These are phyloP conservation scores for Campylomormyrus tamandua DNA, from an alignment of 2,113 vertebrate genomes.

Conservation along the genomic window DNA sequence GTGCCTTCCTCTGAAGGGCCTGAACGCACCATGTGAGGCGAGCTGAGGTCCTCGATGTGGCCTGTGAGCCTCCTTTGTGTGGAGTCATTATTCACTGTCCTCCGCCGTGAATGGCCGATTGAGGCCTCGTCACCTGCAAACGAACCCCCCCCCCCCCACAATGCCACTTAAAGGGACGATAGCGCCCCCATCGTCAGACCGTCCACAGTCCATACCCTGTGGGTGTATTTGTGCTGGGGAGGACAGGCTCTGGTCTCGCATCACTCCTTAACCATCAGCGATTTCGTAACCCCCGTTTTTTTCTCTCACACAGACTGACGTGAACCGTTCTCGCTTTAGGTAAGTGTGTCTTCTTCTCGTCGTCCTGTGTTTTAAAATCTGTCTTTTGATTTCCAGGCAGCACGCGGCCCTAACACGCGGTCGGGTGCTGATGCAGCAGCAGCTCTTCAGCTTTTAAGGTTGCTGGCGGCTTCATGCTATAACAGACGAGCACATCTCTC, in stretches of 20 bases:
- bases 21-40: neutral
- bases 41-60: neutral
- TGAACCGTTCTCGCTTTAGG: neutral
- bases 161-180: neutral
- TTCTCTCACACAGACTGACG: neutral
- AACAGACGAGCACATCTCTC: neutral
- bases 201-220: neutral
- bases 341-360: neutral
- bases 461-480: neutral
- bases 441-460: neutral
- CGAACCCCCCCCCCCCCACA: neutral
- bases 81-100: slow-evolving; percentile 12
- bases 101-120: slow-evolving; percentile 16
- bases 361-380: neutral
- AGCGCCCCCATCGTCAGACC: neutral
- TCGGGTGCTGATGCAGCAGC: neutral
- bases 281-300: neutral
- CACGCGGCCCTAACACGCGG: neutral
- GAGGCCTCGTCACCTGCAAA: slow-evolving; percentile 1
- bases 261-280: neutral
- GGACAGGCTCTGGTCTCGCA: neutral
- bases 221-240: neutral
- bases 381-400: neutral
- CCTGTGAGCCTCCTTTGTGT: slow-evolving; percentile 14
- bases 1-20: neutral